Evolutionary conservation across 2,113 vertebrate species (phyloP).

Genomic region (Aptenodytes patagonicus): DNA sequence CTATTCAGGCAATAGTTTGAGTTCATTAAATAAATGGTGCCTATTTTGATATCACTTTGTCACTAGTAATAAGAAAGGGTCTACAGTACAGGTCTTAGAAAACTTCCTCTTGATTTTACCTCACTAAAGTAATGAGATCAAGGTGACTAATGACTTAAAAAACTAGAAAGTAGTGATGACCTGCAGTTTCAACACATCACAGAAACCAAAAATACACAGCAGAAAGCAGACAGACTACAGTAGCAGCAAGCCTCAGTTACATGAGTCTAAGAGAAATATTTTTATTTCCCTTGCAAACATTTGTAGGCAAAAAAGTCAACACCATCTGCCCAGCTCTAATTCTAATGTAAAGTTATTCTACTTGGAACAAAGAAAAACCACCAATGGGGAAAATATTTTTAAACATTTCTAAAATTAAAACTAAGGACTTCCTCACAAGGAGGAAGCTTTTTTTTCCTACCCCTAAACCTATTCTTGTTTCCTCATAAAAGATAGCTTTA

Average conservation of each 20-base stretch:
- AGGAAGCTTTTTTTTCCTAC: not conserved
- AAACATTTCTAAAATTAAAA: slow-evolving; percentile 3
- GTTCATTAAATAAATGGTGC: not conserved
- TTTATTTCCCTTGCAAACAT: slow-evolving; percentile 39
- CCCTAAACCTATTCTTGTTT: not conserved
- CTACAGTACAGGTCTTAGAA: not conserved
- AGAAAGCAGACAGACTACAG: not conserved
- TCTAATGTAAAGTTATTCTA: slow-evolving; percentile 42
- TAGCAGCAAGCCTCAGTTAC: not conserved
- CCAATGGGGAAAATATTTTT: not conserved
- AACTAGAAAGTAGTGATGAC: not conserved
- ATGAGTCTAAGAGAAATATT: slow-evolving; percentile 7
- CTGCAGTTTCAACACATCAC: not conserved
- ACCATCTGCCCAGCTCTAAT: slow-evolving; percentile 37
- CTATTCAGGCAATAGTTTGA: not conserved
- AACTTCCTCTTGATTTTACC: not conserved
- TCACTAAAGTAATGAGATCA: not conserved
- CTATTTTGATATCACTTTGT: not conserved
- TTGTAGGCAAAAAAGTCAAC: slow-evolving; percentile 10
- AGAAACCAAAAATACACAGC: not conserved
- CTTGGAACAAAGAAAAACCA: not conserved
- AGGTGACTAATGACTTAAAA: not conserved
- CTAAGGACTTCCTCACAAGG: not conserved
- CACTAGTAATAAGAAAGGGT: not conserved
- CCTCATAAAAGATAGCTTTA: not conserved